Conservation (phyloP, 2,888 invertebrate species). For the Tolmerus cingulatus region DNA sequence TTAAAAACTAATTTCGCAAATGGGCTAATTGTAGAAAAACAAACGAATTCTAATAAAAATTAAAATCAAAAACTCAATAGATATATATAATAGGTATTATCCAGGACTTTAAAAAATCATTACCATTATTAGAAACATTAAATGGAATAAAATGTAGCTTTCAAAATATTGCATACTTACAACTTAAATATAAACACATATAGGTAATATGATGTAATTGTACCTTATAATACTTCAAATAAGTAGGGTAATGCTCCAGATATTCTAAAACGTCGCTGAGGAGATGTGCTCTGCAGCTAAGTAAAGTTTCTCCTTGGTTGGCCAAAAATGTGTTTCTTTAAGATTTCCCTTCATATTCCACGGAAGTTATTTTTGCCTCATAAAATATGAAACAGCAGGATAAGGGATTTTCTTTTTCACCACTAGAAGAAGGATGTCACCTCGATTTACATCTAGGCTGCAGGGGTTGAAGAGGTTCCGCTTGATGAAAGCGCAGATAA, state of each 20-base stretch:
- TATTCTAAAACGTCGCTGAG: not conserved
- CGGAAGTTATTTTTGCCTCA: not conserved
- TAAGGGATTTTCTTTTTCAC: not conserved
- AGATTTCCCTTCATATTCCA: not conserved
- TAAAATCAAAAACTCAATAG: too few species aligned
- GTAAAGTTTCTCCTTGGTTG: not conserved
- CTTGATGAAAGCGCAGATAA: not conserved
- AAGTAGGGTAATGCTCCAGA: not conserved
- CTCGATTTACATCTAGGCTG: not conserved
- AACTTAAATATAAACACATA: too few species aligned
- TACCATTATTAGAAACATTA: too few species aligned
- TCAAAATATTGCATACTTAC: too few species aligned
- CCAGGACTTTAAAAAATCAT: too few species aligned
- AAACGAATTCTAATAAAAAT: too few species aligned
- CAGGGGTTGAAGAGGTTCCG: not conserved
- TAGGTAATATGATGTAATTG: not conserved
- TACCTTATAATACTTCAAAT: not conserved
- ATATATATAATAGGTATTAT: too few species aligned
- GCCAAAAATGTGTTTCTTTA: not conserved
- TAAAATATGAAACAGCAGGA: not conserved
- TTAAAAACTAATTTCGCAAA: too few species aligned
- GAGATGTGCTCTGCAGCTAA: not conserved
- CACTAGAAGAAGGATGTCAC: not conserved
- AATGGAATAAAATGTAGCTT: too few species aligned
- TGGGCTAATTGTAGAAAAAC: too few species aligned